Evolutionary conservation across 2,888 invertebrate genomes (phyloP).

Genomic region (Portevinia maculata): DNA sequence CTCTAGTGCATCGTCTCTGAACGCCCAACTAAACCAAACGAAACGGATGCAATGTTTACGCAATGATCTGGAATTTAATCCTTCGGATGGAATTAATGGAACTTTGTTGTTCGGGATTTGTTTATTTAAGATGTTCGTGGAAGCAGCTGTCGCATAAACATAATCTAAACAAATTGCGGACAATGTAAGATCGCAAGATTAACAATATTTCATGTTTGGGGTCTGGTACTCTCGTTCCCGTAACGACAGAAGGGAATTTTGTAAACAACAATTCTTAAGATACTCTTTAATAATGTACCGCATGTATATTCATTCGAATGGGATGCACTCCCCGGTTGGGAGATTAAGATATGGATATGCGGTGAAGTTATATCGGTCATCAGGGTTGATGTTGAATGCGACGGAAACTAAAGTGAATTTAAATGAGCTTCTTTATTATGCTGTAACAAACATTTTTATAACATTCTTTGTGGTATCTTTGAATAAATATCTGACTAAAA

Average conservation of each 20-base stretch:
- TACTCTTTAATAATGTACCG: not conserved
- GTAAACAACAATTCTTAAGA: constrained; percentile 49
- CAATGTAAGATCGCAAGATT: constrained; percentile 54
- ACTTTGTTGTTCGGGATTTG: constrained; percentile 69
- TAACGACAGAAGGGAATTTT: constrained; percentile 18
- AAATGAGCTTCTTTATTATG: no score
- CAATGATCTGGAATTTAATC: constrained; percentile 74
- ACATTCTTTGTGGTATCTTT: no score
- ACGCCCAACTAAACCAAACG: constrained; percentile 10
- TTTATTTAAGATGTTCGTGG: constrained; percentile 64
- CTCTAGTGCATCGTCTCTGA: constrained; percentile 13
- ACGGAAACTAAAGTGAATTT: not conserved
- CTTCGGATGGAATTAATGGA: constrained; percentile 67
- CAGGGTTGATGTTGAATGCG: not conserved
- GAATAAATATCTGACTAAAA: no score
- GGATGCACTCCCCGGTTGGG: constrained; percentile 2
- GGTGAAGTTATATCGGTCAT: not conserved
- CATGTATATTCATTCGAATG: not conserved
- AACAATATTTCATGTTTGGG: constrained; percentile 50
- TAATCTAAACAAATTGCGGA: constrained; percentile 73
- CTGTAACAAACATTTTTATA: no score
- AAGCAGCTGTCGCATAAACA: constrained; percentile 74
- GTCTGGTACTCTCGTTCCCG: not conserved
- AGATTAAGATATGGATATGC: constrained; percentile 5
- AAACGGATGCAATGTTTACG: constrained; percentile 70